Base-by-base conservation (phyloP, 2,888 invertebrate species). In the Pinctada fucata region DNA sequence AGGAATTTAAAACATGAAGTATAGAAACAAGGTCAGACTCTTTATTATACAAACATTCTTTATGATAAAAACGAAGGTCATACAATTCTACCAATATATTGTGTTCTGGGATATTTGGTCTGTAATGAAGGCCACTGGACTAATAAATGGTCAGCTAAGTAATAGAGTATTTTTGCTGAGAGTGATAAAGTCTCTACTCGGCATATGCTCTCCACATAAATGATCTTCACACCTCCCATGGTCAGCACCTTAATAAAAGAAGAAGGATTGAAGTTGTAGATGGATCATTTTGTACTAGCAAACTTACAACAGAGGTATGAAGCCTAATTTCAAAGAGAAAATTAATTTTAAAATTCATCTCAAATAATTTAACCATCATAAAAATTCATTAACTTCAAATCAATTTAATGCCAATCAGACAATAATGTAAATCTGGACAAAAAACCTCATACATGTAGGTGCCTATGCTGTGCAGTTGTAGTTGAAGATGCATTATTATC, bases 191-290 rank as follows among this genome's bases (percentile, higher is more conserved):
- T 95, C 87, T 96, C 95, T 0, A 99, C 98, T 87, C 99, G 94
- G 91, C 99, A 99, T 89, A 97, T 95, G 91, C 99, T 99, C 93
- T 99, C 99, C 72, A 99, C 94, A 93, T 97, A 99, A 75, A 99
- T 94, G 79, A 98, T 96, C 90, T 95, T 95, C 79, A 95, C 95
- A 85, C 68, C 63, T 16, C 75, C 69, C 51, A 73, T 66, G n/a
- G 74, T 81, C 1, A 80, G 47, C n/a, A 84, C 72, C 82, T 83
- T 79, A 72, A 83, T 83, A 6, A 75, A 48, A 79, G 31, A 63
- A 1, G 1, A 58, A 31, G 31, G 31, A 31, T 31, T 77, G 63
- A 48, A 75, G n/a, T 71, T 10, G 2, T 49, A 47, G 3, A 48
- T 49, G 45, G 16, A 13, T 69, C 6, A 5, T 8, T 3, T 45